Evolutionary conservation across 2,888 invertebrate species (phyloP).

Genomic region (Actias luna): DNA sequence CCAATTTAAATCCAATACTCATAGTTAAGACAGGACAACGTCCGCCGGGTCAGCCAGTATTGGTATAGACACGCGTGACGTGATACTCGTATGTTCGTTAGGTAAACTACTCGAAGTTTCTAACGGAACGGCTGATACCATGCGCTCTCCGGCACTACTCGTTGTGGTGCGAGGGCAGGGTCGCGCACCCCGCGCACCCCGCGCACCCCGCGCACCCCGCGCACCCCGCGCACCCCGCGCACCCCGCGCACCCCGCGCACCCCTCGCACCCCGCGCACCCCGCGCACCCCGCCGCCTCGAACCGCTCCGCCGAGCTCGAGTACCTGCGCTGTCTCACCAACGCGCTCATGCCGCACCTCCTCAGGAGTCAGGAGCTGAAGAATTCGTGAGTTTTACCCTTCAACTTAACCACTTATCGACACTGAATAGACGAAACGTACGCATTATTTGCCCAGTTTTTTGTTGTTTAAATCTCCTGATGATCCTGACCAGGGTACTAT

Average conservation of each 20-base stretch:
- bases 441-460: too few relatives aligned
- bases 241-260: too few relatives aligned
- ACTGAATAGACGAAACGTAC: too few relatives aligned
- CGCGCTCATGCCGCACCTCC: slow-evolving; percentile 82
- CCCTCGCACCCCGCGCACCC: too few relatives aligned
- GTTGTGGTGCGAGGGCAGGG: slow-evolving; percentile 34
- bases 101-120: slow-evolving; percentile 85
- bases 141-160: slow-evolving; percentile 85
- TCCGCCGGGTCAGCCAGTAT: too few relatives aligned
- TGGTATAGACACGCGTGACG: background rate
- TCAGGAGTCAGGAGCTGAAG: slow-evolving; percentile 77
- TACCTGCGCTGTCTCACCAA: slow-evolving; percentile 84
- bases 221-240: slow-evolving; percentile 82
- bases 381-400: slow-evolving; percentile 72
- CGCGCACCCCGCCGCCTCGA: slow-evolving; percentile 85
- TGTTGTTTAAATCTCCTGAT: too few relatives aligned
- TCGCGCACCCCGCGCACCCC: slow-evolving; percentile 14
- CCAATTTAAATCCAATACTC: too few relatives aligned
- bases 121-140: slow-evolving; percentile 85
- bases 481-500: too few relatives aligned
- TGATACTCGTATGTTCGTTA: slow-evolving; percentile 46
- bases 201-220: slow-evolving; percentile 86
- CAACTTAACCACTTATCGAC: background rate
- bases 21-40: too few relatives aligned
- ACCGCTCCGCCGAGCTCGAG: slow-evolving; percentile 83